These are phyloP conservation scores for Urocyon cinereoargenteus DNA, from an alignment of 2,797 vertebrate species.

Conservation along the genomic window DNA sequence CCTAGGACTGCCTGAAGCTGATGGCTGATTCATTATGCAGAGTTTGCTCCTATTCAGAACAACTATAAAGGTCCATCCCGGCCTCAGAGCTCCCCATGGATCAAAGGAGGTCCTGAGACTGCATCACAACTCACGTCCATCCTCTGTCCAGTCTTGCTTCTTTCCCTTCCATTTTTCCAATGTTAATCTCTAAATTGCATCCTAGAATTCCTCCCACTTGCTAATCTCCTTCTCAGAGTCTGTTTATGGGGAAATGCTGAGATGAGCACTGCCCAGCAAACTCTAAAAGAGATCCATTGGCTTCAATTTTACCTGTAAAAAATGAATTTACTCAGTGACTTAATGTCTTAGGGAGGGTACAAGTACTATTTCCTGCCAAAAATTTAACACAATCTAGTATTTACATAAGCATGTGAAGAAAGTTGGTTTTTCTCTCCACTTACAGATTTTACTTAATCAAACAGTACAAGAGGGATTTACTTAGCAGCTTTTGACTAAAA, in stretches of 20 bases:
- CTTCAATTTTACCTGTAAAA: background rate
- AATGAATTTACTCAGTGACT: background rate
- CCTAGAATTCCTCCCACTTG: background rate
- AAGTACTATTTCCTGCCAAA: background rate
- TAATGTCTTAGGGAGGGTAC: background rate
- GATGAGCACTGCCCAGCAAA: background rate
- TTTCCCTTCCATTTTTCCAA: background rate
- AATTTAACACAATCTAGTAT: background rate
- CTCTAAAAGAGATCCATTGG: background rate
- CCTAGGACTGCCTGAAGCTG: background rate
- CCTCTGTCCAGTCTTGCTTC: background rate
- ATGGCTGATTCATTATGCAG: background rate
- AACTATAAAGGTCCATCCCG: background rate
- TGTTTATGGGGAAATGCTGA: background rate
- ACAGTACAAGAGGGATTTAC: background rate
- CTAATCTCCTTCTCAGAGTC: background rate
- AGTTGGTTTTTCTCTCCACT: background rate
- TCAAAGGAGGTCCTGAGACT: background rate
- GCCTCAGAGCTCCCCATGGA: background rate
- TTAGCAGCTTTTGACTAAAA: background rate
- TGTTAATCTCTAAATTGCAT: background rate
- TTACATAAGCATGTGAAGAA: background rate
- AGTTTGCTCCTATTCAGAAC: background rate
- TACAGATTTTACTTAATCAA: background rate
- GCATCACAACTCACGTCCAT: background rate